phyloP scores from a whole-genome alignment of 1,140 invertebrate genomes.

The Trichoplusia ni region DNA sequence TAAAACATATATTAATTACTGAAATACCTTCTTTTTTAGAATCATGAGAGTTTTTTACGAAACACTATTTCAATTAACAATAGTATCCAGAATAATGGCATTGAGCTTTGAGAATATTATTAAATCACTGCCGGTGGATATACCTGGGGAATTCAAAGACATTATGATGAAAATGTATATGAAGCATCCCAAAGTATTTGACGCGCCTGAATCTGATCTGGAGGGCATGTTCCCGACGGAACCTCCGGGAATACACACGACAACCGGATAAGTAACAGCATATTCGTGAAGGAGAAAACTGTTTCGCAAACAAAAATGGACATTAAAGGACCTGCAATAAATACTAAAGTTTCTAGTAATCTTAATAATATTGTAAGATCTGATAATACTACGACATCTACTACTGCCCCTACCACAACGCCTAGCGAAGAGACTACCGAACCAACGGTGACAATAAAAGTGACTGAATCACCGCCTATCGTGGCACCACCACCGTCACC shows the following conservation, averaged over 20 bases:
- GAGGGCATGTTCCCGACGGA: no score
- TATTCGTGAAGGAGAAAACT: no score
- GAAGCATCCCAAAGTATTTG: constrained; percentile 3
- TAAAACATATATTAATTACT: neutral
- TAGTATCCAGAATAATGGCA: neutral
- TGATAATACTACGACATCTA: no score
- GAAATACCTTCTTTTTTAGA: neutral
- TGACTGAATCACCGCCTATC: neutral
- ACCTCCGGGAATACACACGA: no score
- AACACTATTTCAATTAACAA: neutral
- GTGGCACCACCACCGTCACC: neutral
- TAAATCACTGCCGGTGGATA: neutral
- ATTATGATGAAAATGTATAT: neutral
- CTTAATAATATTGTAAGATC: no score
- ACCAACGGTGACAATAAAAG: neutral
- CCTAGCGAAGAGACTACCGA: neutral
- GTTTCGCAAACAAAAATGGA: no score
- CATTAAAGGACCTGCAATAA: no score
- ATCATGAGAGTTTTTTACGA: neutral
- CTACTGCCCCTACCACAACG: no score
- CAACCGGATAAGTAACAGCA: no score
- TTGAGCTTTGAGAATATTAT: constrained; percentile 1
- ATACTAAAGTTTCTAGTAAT: no score
- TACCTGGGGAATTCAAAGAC: neutral
- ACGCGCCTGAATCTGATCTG: neutral